These are phyloP conservation scores for Aquatica leii DNA, from an alignment of 2,888 invertebrate genomes.

Conservation along the genomic window DNA sequence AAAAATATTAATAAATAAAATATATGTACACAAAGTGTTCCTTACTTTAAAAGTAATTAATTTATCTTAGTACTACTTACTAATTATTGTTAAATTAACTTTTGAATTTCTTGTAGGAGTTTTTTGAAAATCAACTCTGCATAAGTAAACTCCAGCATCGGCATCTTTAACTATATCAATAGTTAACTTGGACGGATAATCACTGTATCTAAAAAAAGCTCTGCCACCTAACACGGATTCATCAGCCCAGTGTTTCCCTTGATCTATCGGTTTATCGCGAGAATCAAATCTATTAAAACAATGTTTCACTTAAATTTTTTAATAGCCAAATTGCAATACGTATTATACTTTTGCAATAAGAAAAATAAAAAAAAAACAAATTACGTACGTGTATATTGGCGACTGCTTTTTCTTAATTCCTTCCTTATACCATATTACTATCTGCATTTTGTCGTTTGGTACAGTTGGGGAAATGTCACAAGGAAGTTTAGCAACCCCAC, in stretches of 20 bases:
- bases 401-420: conserved; percentile 62
- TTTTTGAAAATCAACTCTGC: conserved; percentile 89
- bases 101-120: conserved; percentile 87
- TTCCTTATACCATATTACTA: conserved; percentile 72
- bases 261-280: conserved; percentile 74
- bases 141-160: conserved; percentile 86
- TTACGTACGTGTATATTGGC: conserved; percentile 69
- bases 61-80: conserved; percentile 67
- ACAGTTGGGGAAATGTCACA: conserved; percentile 68
- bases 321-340: background rate
- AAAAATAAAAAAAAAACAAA: conserved; percentile 14
- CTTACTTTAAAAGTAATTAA: background rate
- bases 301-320: background rate
- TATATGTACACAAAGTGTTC: background rate
- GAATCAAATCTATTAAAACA: conserved; percentile 72
- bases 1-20: background rate
- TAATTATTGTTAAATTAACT: conserved; percentile 88
- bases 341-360: too few relatives aligned
- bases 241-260: conserved; percentile 86
- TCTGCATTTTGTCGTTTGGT: conserved; percentile 66
- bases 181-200: conserved; percentile 78
- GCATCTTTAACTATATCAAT: conserved; percentile 76
- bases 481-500: conserved; percentile 67
- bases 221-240: conserved; percentile 76
- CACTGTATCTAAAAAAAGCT: conserved; percentile 78